Evolutionary conservation across 1,140 invertebrate species (phyloP).

Genomic region (Microplitis mediator): DNA sequence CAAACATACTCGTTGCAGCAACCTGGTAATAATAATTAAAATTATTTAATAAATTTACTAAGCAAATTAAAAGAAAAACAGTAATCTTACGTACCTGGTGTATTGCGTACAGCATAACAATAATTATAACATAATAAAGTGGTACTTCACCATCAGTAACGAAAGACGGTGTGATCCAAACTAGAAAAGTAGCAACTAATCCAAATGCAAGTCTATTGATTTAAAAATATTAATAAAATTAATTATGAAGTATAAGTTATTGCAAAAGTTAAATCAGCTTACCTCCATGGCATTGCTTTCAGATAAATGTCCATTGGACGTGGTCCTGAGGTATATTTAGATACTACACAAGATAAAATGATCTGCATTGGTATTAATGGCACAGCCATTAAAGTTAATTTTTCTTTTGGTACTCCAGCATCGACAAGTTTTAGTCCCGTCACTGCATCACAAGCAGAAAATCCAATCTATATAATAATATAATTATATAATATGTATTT

Average conservation of each 20-base stretch:
- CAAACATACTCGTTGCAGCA: constrained; percentile 78
- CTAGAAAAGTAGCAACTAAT: constrained; percentile 79
- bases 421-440: constrained; percentile 95
- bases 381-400: constrained; percentile 88
- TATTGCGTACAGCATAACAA: constrained; percentile 81
- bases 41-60: neutral
- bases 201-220: constrained; percentile 78
- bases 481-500: neutral
- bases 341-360: constrained; percentile 85
- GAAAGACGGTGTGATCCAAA: constrained; percentile 83
- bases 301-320: constrained; percentile 88
- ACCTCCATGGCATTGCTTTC: constrained; percentile 87
- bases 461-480: constrained; percentile 77
- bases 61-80: neutral
- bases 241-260: constrained; percentile 10
- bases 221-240: constrained; percentile 17
- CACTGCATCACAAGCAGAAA: constrained; percentile 94
- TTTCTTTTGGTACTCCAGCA: constrained; percentile 93
- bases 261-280: constrained; percentile 30
- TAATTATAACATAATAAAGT: constrained; percentile 78
- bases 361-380: constrained; percentile 95
- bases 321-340: constrained; percentile 86
- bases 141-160: constrained; percentile 72
- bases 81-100: constrained; percentile 78
- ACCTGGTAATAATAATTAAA: constrained; percentile 57